Conservation (phyloP, 1,140 invertebrate genomes). For the Stratiolaelaps scimitus region DNA sequence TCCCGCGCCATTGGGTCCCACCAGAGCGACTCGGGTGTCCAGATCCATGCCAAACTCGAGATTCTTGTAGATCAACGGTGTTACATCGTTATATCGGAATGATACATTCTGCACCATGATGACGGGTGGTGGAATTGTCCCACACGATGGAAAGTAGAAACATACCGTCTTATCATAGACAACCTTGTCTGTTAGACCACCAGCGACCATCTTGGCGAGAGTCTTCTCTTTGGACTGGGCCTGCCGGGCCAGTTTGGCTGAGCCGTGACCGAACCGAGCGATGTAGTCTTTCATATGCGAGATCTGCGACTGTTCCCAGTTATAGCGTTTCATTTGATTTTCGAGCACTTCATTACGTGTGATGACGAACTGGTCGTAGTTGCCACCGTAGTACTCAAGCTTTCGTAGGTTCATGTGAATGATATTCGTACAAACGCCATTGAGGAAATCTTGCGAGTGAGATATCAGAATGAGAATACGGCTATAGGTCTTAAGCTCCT, state of each 20-base stretch:
- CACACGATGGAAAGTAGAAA: conserved; percentile 94
- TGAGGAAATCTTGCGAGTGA: conserved; percentile 99
- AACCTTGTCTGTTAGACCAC: conserved; percentile 89
- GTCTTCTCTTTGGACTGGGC: conserved; percentile 99
- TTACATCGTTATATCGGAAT: conserved; percentile 75
- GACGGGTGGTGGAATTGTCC: conserved; percentile 90
- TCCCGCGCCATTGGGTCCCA: conserved; percentile 96
- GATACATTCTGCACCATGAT: conserved; percentile 98
- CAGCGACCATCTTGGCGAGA: conserved; percentile 94
- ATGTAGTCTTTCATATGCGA: conserved; percentile 99
- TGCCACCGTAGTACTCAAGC: conserved; percentile 82
- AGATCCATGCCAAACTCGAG: conserved; percentile 98
- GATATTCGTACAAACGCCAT: conserved; percentile 98
- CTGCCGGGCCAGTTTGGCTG: conserved; percentile 90
- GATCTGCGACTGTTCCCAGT: conserved; percentile 99
- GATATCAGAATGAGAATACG: conserved; percentile 96
- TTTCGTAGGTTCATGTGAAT: conserved; percentile 87
- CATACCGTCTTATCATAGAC: conserved; percentile 72
- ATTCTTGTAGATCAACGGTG: conserved; percentile 89
- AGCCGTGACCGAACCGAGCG: conserved; percentile 96
- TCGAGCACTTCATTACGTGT: conserved; percentile 86
- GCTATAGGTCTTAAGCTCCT: conserved; percentile 90
- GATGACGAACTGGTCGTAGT: conserved; percentile 89
- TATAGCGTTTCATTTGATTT: conserved; percentile 97
- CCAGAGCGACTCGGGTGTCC: conserved; percentile 90